Evolutionary conservation across 2,888 invertebrate species (phyloP), one percentile per base, ranked within the genome.

Genomic region (Drosophila basisetae): DNA sequence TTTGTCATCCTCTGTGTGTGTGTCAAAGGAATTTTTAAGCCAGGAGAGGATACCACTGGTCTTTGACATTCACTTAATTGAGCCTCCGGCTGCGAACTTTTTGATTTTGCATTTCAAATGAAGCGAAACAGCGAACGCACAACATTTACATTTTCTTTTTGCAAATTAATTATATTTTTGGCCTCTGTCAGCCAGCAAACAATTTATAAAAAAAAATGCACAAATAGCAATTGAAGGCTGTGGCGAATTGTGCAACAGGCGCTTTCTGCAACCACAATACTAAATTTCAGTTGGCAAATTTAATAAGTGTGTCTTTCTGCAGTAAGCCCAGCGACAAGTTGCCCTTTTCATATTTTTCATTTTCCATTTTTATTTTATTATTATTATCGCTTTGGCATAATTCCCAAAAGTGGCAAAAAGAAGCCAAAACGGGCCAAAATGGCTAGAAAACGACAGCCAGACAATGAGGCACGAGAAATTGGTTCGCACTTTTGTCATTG

Each of bases 61-160:
- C 88, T 87, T 87, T 87, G 87, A 87, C 87, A 91, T 91, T 84
- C 88, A 87, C 84, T 87, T 87, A 87, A 87, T 87, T 91, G 91
- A 87, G 73, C 83, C 74, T 50, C 63, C 76, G 68, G 75, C 64
- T 49, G 53, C 33, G 67, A 28, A 37, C 22, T 41, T 63, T 65
- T 80, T 73, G 84, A 78, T 88, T 85, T 89, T 90, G 89, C 89
- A 90, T 85, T 86, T 77, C 89, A 89, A 85, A 85, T 85, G 86
- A 83, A 77, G 72, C 86, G 76, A 35, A 65, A 47, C 5, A 53
- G 47, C 50, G 31, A 41, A 41, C 56, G 35, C 43, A 18, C 10
- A 43, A 31, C 18, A 84, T 82, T 82, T 70, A 73, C 71, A 73
- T 82, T 69, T 82, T 69, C 71, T 28, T 49, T 70, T 49, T 65